phyloP scores from a whole-genome alignment of 2,113 vertebrate genomes.

The Rostratula benghalensis region DNA sequence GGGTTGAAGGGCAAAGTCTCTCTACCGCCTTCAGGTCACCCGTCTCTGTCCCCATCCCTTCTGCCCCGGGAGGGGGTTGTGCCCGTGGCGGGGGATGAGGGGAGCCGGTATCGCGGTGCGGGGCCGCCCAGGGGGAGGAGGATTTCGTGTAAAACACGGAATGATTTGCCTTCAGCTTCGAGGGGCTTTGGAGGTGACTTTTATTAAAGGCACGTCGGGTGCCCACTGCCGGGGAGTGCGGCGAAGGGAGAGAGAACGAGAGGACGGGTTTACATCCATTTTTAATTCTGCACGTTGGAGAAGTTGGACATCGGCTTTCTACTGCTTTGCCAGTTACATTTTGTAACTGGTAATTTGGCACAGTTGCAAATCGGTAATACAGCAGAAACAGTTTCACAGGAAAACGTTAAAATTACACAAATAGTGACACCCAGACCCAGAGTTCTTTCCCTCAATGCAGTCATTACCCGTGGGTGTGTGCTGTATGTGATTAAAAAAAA shows the following conservation, averaged over 20 bases:
- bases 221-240: fast-evolving
- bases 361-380: not conserved
- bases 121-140: not conserved
- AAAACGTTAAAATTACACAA: not conserved
- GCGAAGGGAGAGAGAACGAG: not conserved
- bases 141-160: fast-evolving
- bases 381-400: not conserved
- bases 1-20: fast-evolving
- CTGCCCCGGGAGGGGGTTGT: not conserved
- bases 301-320: not conserved
- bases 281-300: not conserved
- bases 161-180: fast-evolving
- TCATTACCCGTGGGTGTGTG: fast-evolving
- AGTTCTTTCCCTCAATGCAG: not conserved
- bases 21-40: fast-evolving
- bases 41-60: fast-evolving
- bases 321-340: not conserved
- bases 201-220: not conserved
- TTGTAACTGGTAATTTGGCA: not conserved
- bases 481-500: no score
- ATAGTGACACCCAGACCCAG: not conserved
- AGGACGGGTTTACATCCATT: not conserved
- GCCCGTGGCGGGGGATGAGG: not conserved
- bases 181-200: not conserved
- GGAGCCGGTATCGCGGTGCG: fast-evolving